Base-by-base conservation (phyloP, 1,140 invertebrate genomes). In the Drosophila biarmipes region DNA sequence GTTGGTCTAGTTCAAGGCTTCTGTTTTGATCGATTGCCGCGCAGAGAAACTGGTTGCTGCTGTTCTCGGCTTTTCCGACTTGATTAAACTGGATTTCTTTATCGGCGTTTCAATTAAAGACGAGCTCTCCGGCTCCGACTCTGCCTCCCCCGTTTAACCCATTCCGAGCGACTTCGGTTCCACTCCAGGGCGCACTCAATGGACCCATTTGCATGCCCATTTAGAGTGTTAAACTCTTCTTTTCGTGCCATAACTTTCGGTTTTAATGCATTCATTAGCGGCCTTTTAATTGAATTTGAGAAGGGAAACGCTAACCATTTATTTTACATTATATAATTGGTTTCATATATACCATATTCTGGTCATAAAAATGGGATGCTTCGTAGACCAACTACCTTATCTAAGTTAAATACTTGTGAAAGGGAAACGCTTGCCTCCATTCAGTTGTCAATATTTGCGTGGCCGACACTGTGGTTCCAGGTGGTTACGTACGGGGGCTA, bases 101-200 rank as follows among this genome's bases (percentile, higher is more conserved):
- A 82, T 78, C 69, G 59, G 52, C 43, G 24, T 62, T 84, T 84
- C 61, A 79, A 84, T 84, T 76, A 82, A 72, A 53, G n/a, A 10
- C 46, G 42, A 14, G 42, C 53, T 43, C 31, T 34, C 51, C 58
- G 51, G 29, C 29, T 43, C 46, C 38, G 46, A 55, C 62, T 37
- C 21, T 31, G 14, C 37, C 27, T 19, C 48, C 14, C 53, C 31
- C 34, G 14, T 15, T 42, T 27, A 27, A 29, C 49, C 43, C 31
- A 17, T 7, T 27, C n/a, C 38, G 11, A n/a, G 11, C 15, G 29
- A 15, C 11, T 29, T 6, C 12, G 42, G 80, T 86, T 86, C 74
- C 71, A 72, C 73, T 75, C 49, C 42, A 57, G 35, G 61, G 81
- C 64, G 45, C 64, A 52, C 64, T 74, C 59, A 80, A 86, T 78